These are phyloP conservation scores for Ormyrus nitidulus DNA, from an alignment of 2,888 invertebrate genomes.

Conservation along the genomic window DNA sequence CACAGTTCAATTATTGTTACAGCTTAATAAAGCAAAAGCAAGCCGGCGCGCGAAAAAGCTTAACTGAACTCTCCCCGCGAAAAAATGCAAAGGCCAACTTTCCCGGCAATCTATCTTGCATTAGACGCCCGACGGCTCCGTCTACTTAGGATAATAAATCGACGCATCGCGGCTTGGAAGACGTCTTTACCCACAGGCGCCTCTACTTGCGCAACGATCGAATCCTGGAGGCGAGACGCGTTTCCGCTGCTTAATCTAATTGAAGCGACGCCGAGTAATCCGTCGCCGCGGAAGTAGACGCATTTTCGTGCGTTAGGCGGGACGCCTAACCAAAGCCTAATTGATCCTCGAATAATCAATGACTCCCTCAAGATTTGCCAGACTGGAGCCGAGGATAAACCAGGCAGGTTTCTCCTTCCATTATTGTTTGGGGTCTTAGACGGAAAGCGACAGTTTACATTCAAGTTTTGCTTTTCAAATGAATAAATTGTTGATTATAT, in stretches of 20 bases:
- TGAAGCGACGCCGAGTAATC: constrained; percentile 25
- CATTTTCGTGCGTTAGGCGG: constrained; percentile 1
- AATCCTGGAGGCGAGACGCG: neutral
- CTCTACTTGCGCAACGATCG: neutral
- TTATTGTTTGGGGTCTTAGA: too few relatives aligned
- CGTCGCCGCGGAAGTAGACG: constrained; percentile 5
- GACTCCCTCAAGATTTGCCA: constrained; percentile 3
- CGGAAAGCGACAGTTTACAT: too few relatives aligned
- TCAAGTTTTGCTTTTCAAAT: too few relatives aligned
- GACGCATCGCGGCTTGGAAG: neutral
- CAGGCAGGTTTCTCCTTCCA: too few relatives aligned
- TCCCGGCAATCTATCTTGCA: too few relatives aligned
- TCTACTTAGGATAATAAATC: neutral
- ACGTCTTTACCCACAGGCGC: neutral
- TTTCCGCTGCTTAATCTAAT: constrained; percentile 25
- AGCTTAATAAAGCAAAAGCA: neutral
- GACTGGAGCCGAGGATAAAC: neutral
- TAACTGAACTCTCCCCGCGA: neutral
- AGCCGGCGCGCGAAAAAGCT: neutral
- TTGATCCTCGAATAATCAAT: constrained; percentile 31
- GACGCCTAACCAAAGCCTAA: constrained; percentile 12
- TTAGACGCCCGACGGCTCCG: neutral
- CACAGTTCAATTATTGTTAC: neutral
- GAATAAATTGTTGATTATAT: too few relatives aligned
- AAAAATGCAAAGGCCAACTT: neutral